Evolutionary conservation across 2,113 vertebrate species (phyloP).

Genomic region (Pitta sordida): DNA sequence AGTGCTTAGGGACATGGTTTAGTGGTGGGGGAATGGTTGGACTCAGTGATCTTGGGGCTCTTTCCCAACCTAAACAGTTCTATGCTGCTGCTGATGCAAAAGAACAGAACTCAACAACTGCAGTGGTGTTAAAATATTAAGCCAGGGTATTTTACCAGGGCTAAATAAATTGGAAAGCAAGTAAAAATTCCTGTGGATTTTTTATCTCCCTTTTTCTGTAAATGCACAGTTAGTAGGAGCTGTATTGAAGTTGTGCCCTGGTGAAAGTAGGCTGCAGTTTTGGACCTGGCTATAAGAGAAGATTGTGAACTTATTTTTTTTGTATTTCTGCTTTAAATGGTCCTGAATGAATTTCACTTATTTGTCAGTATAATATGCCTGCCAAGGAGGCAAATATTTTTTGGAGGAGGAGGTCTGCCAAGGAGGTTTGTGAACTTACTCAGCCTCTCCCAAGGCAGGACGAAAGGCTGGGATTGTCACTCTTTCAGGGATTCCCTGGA

Average conservation of each 20-base stretch:
- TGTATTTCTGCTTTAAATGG: not conserved
- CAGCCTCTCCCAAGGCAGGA: not conserved
- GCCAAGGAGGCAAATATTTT: not conserved
- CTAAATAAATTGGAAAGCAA: not conserved
- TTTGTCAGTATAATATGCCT: not conserved
- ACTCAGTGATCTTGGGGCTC: not conserved
- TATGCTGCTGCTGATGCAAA: not conserved
- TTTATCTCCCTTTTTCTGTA: no score
- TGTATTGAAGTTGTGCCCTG: not conserved
- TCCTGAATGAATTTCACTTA: not conserved
- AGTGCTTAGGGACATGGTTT: accelerated
- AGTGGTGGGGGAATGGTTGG: not conserved
- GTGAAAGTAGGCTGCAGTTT: not conserved
- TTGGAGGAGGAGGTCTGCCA: not conserved
- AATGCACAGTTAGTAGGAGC: not conserved
- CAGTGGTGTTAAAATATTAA: accelerated
- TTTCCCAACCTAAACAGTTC: no score
- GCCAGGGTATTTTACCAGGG: not conserved
- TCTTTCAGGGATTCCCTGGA: not conserved
- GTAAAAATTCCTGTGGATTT: not conserved
- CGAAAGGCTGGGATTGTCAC: not conserved
- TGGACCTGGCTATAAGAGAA: not conserved
- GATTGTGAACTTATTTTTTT: not conserved
- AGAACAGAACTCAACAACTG: accelerated
- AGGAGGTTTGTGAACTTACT: not conserved